phyloP scores from a whole-genome alignment of 2,113 vertebrate genomes.

The Semnornis frantzii region DNA sequence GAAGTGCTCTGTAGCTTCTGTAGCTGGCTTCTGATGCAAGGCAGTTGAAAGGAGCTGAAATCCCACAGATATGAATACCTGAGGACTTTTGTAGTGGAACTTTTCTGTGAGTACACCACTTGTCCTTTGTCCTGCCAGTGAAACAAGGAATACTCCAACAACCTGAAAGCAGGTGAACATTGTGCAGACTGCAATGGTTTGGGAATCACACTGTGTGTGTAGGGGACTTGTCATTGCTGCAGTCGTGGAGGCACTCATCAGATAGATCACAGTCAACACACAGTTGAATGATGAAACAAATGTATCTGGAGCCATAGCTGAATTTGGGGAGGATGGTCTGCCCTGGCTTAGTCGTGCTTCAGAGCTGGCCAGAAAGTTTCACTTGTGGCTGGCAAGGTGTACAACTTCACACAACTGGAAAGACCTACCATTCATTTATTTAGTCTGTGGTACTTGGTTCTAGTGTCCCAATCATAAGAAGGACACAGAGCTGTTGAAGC shows the following conservation, averaged over 20 bases:
- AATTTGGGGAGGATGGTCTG: neutral
- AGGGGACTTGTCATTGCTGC: neutral
- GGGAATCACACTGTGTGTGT: neutral
- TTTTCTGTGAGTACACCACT: neutral
- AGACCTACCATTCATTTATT: neutral
- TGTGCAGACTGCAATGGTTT: neutral
- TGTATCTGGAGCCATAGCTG: neutral
- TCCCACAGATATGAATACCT: rapidly evolving
- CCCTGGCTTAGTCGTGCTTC: rapidly evolving
- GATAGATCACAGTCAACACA: neutral
- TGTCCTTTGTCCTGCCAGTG: neutral
- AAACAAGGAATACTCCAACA: neutral
- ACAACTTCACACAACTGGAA: neutral
- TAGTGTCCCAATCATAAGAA: too few relatives aligned
- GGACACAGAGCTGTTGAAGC: too few relatives aligned
- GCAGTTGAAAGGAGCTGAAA: neutral
- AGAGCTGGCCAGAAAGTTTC: neutral
- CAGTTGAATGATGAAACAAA: neutral
- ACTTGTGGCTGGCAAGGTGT: neutral
- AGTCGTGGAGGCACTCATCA: neutral
- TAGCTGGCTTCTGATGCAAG: neutral
- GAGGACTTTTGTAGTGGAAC: neutral
- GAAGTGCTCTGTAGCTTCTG: neutral
- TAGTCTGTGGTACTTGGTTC: neutral
- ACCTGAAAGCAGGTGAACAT: neutral